These are phyloP conservation scores for Trachelipus rathkii DNA, from an alignment of 1,140 invertebrate species.

Conservation along the genomic window DNA sequence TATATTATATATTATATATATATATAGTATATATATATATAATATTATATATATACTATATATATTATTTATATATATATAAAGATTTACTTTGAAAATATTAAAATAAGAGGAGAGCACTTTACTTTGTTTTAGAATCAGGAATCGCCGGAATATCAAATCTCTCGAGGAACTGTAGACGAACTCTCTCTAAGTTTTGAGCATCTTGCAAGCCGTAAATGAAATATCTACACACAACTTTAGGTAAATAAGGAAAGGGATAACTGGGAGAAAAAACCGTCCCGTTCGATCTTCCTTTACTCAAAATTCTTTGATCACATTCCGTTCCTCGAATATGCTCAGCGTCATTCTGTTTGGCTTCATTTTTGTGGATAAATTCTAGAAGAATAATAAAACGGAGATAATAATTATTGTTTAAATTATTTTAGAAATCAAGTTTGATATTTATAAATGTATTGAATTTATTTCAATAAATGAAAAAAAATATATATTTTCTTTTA, in stretches of 20 bases:
- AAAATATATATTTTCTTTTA: no score
- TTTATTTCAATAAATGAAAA: no score
- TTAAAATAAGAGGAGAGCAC: neutral
- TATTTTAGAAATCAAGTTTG: no score
- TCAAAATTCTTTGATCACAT: conserved; percentile 95
- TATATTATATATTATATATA: no score
- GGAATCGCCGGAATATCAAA: conserved; percentile 75
- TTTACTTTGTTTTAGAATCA: conserved; percentile 41
- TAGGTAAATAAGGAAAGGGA: conserved; percentile 87
- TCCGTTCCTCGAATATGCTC: conserved; percentile 91
- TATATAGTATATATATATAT: no score
- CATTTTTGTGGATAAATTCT: conserved; percentile 91
- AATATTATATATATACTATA: no score
- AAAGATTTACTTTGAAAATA: no score
- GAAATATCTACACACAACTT: conserved; percentile 94
- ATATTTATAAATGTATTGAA: no score
- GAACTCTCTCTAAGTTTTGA: conserved; percentile 88
- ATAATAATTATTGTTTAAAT: no score
- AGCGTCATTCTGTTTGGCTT: conserved; percentile 83
- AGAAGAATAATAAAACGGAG: conserved; percentile 45
- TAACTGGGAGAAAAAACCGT: conserved; percentile 91
- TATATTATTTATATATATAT: no score
- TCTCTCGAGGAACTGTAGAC: conserved; percentile 70
- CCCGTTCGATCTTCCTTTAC: conserved; percentile 83
- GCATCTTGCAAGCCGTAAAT: conserved; percentile 92